phyloP scores from a whole-genome alignment of 2,888 invertebrate species.

The Morpho deidamia region DNA sequence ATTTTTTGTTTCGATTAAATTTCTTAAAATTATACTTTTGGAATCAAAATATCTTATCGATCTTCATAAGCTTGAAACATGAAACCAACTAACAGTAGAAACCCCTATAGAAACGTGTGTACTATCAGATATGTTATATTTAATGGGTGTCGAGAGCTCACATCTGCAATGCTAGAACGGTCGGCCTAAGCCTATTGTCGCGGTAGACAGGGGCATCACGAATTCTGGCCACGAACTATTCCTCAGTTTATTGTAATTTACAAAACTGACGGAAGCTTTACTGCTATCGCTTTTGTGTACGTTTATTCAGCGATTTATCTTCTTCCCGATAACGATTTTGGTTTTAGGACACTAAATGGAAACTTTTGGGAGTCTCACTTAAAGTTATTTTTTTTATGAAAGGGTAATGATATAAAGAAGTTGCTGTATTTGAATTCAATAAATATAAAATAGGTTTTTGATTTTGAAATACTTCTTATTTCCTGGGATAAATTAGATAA shows the following conservation, averaged over 20 bases:
- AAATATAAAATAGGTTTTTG: too few relatives aligned
- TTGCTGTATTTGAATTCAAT: too few relatives aligned
- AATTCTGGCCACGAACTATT: slow-evolving; percentile 66
- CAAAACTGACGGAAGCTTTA: slow-evolving; percentile 69
- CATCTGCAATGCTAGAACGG: slow-evolving; percentile 47
- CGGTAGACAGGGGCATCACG: slow-evolving; percentile 48
- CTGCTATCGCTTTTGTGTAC: slow-evolving; percentile 55
- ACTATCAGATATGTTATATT: slow-evolving; percentile 43
- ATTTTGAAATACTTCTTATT: too few relatives aligned
- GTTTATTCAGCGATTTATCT: slow-evolving; percentile 53
- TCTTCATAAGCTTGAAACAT: too few relatives aligned
- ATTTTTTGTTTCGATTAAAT: too few relatives aligned
- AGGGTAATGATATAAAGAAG: too few relatives aligned
- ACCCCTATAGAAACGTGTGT: neutral
- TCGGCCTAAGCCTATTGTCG: slow-evolving; percentile 63
- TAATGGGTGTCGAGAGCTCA: slow-evolving; percentile 49
- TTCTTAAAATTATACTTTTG: too few relatives aligned
- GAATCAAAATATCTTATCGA: too few relatives aligned
- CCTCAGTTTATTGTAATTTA: slow-evolving; percentile 74
- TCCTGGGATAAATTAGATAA: too few relatives aligned
- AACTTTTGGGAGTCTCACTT: too few relatives aligned
- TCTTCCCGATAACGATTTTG: slow-evolving; percentile 25
- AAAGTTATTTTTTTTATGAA: too few relatives aligned
- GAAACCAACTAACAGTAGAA: neutral
- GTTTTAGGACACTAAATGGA: neutral